These are phyloP conservation scores for Eupristina koningsbergeri DNA, from an alignment of 1,140 invertebrate genomes.

Conservation along the genomic window DNA sequence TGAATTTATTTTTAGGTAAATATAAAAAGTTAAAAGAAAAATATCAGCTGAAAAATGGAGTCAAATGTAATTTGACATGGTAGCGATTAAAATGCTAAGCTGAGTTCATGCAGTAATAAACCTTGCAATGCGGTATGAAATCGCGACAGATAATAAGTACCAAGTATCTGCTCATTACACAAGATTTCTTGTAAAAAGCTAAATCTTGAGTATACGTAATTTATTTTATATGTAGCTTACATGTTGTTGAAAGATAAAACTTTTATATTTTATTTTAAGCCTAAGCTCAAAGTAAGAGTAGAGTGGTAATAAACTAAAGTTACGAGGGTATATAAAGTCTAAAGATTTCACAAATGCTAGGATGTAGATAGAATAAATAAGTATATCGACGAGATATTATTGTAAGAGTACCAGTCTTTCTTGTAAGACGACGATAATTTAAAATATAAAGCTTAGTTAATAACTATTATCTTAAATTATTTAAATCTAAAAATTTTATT, in stretches of 20 bases:
- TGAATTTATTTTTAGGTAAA: no score
- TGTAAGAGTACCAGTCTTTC: background rate
- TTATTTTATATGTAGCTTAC: slow-evolving; percentile 7
- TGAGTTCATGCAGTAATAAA: background rate
- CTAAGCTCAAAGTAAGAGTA: slow-evolving; percentile 4
- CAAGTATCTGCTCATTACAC: background rate
- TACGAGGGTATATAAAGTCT: slow-evolving; percentile 5
- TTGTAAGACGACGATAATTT: background rate
- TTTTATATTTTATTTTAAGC: slow-evolving; percentile 12
- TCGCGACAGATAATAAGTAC: background rate
- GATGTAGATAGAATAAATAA: background rate
- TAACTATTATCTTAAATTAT: background rate
- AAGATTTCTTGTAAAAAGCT: background rate
- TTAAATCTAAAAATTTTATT: background rate
- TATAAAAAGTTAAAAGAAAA: no score
- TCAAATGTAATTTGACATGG: background rate
- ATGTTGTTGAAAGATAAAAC: background rate
- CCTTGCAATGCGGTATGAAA: background rate
- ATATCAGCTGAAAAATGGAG: background rate
- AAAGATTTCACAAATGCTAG: background rate
- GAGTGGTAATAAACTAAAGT: background rate
- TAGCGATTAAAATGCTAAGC: background rate
- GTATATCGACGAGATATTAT: background rate
- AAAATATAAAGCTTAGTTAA: background rate
- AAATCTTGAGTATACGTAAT: slow-evolving; percentile 2